Percentiles rank a stretch among this genome's conserved stretches.
Conservation (phyloP, 2,113 vertebrate species). For the Agelaius phoeniceus region DNA sequence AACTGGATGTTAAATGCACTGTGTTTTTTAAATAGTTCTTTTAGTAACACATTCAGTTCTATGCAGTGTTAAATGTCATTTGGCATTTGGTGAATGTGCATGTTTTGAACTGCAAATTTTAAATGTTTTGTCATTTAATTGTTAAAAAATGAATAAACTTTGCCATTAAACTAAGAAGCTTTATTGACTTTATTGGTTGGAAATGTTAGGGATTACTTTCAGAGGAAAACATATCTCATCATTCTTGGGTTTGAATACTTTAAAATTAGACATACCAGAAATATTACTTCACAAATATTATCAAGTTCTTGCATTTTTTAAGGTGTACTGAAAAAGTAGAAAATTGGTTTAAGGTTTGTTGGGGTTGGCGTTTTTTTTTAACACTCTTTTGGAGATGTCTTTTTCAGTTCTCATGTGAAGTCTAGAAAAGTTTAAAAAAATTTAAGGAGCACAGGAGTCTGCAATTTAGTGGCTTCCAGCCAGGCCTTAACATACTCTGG, state of each 20-base stretch:
- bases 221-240: not conserved
- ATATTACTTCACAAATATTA: not conserved
- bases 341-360: not conserved
- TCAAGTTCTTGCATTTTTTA: not conserved
- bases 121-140: slow-evolving; percentile 93
- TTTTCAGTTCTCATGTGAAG: not conserved
- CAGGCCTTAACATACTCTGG: not conserved
- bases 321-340: not conserved
- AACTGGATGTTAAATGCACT: slow-evolving; percentile 81
- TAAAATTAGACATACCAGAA: not conserved
- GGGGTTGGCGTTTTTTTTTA: not conserved
- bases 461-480: not conserved
- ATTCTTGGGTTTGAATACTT: not conserved
- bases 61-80: slow-evolving; percentile 76
- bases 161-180: slow-evolving; percentile 64
- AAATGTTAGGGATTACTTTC: not conserved
- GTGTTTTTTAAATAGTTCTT: slow-evolving; percentile 82
- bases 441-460: not conserved
- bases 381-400: not conserved
- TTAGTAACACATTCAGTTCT: slow-evolving; percentile 70
- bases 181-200: slow-evolving; percentile 2
- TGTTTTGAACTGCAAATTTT: slow-evolving; percentile 94
- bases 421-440: not conserved
- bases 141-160: slow-evolving; percentile 81
- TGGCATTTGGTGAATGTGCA: slow-evolving; percentile 94